Evolutionary conservation across 2,113 vertebrate genomes (phyloP).

Genomic region (Rutilus rutilus): DNA sequence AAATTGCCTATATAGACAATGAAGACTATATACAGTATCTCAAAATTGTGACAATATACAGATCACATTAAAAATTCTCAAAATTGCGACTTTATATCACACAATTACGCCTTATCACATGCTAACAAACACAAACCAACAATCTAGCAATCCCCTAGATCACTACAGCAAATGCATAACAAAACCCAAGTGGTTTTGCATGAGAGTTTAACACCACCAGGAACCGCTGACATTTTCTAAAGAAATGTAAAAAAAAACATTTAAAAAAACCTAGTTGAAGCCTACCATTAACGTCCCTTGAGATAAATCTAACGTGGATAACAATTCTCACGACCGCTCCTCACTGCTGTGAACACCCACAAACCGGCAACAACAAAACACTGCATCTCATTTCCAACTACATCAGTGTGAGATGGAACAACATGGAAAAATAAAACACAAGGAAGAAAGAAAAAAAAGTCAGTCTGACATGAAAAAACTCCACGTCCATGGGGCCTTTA

Average conservation of each 20-base stretch:
- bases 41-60: background rate
- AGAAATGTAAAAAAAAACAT: background rate
- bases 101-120: background rate
- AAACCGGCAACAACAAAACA: constrained; percentile 16
- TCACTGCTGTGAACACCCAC: constrained; percentile 6
- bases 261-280: background rate
- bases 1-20: no score
- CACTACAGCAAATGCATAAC: background rate
- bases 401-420: background rate
- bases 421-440: background rate
- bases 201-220: no score
- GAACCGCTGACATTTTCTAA: background rate
- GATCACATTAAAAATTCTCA: background rate
- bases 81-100: background rate
- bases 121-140: background rate
- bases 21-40: background rate
- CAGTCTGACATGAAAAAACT: constrained; percentile 34
- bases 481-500: background rate
- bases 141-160: background rate
- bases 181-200: no score
- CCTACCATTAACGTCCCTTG: background rate
- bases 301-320: background rate
- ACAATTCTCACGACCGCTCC: background rate
- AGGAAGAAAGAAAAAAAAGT: constrained; percentile 5
- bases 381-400: constrained; percentile 9